Conservation (phyloP, 2,888 invertebrate genomes). For the Sinohyriopsis cumingii region DNA sequence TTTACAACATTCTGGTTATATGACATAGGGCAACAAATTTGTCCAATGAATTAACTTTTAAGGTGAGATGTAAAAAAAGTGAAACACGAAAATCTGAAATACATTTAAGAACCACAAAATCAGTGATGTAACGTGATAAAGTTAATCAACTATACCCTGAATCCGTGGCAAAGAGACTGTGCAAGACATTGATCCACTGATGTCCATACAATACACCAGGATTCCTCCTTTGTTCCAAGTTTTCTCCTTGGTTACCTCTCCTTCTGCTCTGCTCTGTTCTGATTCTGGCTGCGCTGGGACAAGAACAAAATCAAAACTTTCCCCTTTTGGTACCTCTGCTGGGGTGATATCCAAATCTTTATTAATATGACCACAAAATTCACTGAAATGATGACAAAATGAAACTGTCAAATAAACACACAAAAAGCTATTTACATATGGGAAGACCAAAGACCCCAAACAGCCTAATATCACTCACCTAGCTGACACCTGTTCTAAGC, state of each 20-base stretch:
- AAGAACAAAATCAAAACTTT: slow-evolving; percentile 57
- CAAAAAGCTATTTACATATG: not conserved
- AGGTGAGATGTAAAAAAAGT: too few relatives aligned
- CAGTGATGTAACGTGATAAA: not conserved
- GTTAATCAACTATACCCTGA: slow-evolving; percentile 43
- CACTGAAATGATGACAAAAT: slow-evolving; percentile 18
- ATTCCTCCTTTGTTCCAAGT: slow-evolving; percentile 45
- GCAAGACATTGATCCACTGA: slow-evolving; percentile 60
- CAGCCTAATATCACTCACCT: too few relatives aligned
- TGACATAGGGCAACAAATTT: too few relatives aligned
- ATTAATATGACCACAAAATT: slow-evolving; percentile 43
- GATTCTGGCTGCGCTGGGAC: slow-evolving; percentile 33
- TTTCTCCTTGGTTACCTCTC: slow-evolving; percentile 32
- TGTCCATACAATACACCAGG: slow-evolving; percentile 64
- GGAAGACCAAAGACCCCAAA: not conserved
- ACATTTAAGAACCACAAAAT: too few relatives aligned
- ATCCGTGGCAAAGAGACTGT: slow-evolving; percentile 47
- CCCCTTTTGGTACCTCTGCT: slow-evolving; percentile 54
- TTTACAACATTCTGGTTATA: too few relatives aligned
- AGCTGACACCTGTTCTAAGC: too few relatives aligned
- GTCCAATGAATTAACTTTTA: too few relatives aligned
- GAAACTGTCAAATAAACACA: too few relatives aligned
- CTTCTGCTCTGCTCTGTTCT: slow-evolving; percentile 19
- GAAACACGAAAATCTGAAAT: too few relatives aligned
- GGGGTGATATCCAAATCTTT: slow-evolving; percentile 43